phyloP scores from a whole-genome alignment of 2,113 vertebrate genomes.

The Manacus vitellinus region DNA sequence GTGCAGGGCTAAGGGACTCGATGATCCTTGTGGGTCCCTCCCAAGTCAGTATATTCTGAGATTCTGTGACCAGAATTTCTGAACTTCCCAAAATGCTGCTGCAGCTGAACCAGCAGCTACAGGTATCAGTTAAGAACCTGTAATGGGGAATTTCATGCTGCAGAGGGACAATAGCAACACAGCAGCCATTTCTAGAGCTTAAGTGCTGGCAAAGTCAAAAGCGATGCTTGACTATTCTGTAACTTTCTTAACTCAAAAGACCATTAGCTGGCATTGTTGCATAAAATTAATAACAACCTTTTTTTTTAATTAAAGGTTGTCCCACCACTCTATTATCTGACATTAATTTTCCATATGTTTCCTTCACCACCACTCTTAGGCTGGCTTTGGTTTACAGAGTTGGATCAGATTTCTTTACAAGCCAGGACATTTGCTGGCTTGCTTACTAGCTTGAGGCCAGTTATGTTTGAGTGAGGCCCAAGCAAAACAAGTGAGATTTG shows the following conservation, averaged over 20 bases:
- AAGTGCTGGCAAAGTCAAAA: neutral
- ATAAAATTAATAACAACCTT: neutral
- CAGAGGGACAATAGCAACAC: neutral
- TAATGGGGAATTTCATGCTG: neutral
- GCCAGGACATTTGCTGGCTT: slow-evolving; percentile 49
- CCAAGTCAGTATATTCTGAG: neutral
- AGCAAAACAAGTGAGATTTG: slow-evolving; percentile 59
- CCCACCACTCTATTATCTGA: slow-evolving; percentile 29
- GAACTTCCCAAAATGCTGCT: neutral
- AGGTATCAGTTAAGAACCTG: neutral
- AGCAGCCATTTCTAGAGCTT: neutral
- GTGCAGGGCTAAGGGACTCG: neutral
- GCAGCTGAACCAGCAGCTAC: slow-evolving; percentile 3
- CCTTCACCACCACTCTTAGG: neutral
- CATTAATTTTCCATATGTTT: slow-evolving; percentile 62
- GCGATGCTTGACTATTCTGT: neutral
- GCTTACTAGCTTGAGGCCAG: slow-evolving; percentile 62
- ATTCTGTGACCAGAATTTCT: neutral
- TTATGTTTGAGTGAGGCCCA: slow-evolving; percentile 62
- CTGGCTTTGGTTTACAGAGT: slow-evolving; percentile 38
- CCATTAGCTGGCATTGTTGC: neutral
- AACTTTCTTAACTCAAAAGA: neutral
- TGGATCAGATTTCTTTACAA: slow-evolving; percentile 66
- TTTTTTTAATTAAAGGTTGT: neutral
- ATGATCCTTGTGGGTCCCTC: neutral